Evolutionary conservation across 2,888 invertebrate genomes (phyloP).

Genomic region (Patella pellucida): DNA sequence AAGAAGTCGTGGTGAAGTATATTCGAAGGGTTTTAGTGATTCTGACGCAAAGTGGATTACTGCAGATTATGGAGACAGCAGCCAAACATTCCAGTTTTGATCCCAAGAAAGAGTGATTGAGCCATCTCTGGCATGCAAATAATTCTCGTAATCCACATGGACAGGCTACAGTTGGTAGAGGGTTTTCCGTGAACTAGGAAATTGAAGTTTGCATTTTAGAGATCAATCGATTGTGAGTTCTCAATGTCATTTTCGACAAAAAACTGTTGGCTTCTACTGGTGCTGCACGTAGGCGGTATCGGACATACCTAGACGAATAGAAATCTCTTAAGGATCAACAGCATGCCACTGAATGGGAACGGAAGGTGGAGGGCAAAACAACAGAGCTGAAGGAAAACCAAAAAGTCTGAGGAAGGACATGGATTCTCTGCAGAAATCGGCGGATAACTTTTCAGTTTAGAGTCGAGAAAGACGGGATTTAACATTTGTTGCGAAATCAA

Average conservation of each 20-base stretch:
- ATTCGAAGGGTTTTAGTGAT: too few relatives aligned
- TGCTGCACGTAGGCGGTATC: slow-evolving; percentile 27
- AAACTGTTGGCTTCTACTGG: slow-evolving; percentile 16
- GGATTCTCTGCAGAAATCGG: slow-evolving; percentile 3
- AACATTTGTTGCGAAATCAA: slow-evolving; percentile 17
- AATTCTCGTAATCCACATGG: slow-evolving; percentile 29
- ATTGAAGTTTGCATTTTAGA: slow-evolving; percentile 37
- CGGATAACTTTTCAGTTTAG: slow-evolving; percentile 19
- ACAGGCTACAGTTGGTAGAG: slow-evolving; percentile 45
- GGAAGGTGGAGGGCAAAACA: slow-evolving; percentile 8
- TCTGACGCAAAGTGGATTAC: too few relatives aligned
- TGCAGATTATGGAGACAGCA: too few relatives aligned
- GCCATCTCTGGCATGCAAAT: too few relatives aligned
- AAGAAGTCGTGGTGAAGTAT: slow-evolving; percentile 19
- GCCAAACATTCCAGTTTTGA: too few relatives aligned
- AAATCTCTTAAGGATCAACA: slow-evolving; percentile 16
- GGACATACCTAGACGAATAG: slow-evolving; percentile 21
- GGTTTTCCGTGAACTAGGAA: slow-evolving; percentile 47
- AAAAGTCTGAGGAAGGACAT: slow-evolving; percentile 12
- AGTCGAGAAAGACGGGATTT: slow-evolving; percentile 13
- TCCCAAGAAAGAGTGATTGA: too few relatives aligned
- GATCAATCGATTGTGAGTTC: slow-evolving; percentile 32
- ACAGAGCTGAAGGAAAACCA: slow-evolving; percentile 23
- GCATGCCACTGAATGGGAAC: background rate
- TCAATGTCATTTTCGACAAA: slow-evolving; percentile 27